A percentile compares a stretch with the other conserved stretches of the same genome.
phyloP scores from a whole-genome alignment of 37 sponge, comb jelly and placozoan genomes.

The Beroe forskalii region DNA sequence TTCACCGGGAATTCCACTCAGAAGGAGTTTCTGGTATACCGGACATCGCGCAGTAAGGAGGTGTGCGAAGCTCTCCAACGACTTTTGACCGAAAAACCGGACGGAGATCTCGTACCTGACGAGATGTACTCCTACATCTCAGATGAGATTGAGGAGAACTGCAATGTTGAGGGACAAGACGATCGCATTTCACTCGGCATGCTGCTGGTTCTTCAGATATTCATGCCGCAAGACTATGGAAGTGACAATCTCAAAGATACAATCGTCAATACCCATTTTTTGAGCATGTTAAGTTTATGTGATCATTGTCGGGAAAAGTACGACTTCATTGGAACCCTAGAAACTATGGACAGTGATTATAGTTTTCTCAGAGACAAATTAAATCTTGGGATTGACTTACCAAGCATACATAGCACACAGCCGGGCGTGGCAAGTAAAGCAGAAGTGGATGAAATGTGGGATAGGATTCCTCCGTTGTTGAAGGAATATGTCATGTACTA shows the following conservation, averaged over 20 bases:
- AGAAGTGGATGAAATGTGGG: not conserved
- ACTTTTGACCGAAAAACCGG: not conserved
- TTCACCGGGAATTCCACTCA: not conserved
- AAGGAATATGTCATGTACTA: not conserved
- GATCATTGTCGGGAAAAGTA: not conserved
- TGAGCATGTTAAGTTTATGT: not conserved
- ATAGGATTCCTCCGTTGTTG: not conserved
- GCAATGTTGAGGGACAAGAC: not conserved
- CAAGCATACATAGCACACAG: not conserved
- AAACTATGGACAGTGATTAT: slow-evolving; percentile 4
- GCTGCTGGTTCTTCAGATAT: not conserved
- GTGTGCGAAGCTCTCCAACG: not conserved
- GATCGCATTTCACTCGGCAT: not conserved
- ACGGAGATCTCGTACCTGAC: not conserved
- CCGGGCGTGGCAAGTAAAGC: not conserved
- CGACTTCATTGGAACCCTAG: not conserved
- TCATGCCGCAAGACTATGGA: slow-evolving; percentile 1
- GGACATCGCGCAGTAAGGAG: not conserved
- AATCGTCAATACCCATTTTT: slow-evolving; percentile 14
- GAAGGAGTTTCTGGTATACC: not conserved
- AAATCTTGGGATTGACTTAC: not conserved
- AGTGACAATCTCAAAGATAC: not conserved
- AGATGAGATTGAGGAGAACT: not conserved
- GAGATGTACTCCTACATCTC: not conserved
- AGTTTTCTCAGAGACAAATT: not conserved